Evolutionary conservation across 2,113 vertebrate genomes (phyloP).

Genomic region (Nerophis lumbriciformis): DNA sequence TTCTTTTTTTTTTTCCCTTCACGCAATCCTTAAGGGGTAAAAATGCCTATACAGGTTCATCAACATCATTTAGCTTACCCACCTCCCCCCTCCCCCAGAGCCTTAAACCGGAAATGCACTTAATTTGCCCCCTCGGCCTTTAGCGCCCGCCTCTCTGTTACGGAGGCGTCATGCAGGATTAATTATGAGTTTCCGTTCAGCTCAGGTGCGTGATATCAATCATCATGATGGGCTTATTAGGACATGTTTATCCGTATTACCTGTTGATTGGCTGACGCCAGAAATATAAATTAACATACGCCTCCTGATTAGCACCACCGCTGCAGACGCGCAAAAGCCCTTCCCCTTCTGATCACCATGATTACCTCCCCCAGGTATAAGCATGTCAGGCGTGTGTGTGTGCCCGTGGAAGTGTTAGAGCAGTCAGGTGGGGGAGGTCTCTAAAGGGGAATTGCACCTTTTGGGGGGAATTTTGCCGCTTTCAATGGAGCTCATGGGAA

Average conservation of each 20-base stretch:
- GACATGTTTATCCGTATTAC: slow-evolving; percentile 21
- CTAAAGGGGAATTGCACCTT: too few relatives aligned
- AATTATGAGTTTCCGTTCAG: slow-evolving; percentile 33
- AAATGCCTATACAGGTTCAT: slow-evolving; percentile 12
- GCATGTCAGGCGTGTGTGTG: slow-evolving; percentile 14
- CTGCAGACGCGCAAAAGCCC: slow-evolving; percentile 1
- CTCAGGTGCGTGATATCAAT: slow-evolving; percentile 12
- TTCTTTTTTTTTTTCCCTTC: not conserved
- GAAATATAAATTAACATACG: slow-evolving; percentile 1
- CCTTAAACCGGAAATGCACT: slow-evolving; percentile 8
- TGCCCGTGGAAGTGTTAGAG: too few relatives aligned
- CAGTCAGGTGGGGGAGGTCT: too few relatives aligned
- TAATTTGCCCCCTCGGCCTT: slow-evolving; percentile 21
- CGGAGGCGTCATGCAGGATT: slow-evolving; percentile 21
- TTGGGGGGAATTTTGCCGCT: too few relatives aligned
- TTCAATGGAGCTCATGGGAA: too few relatives aligned
- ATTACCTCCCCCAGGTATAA: slow-evolving; percentile 67
- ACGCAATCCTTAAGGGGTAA: slow-evolving; percentile 13
- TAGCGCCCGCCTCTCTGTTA: not conserved
- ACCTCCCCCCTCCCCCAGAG: not conserved
- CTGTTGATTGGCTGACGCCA: slow-evolving; percentile 7
- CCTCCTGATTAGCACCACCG: not conserved
- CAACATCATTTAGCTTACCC: not conserved
- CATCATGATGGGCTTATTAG: slow-evolving; percentile 21
- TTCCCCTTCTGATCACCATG: slow-evolving; percentile 53